Evolutionary conservation across 2,797 vertebrate genomes (phyloP).

Genomic region (Vireo griseus): DNA sequence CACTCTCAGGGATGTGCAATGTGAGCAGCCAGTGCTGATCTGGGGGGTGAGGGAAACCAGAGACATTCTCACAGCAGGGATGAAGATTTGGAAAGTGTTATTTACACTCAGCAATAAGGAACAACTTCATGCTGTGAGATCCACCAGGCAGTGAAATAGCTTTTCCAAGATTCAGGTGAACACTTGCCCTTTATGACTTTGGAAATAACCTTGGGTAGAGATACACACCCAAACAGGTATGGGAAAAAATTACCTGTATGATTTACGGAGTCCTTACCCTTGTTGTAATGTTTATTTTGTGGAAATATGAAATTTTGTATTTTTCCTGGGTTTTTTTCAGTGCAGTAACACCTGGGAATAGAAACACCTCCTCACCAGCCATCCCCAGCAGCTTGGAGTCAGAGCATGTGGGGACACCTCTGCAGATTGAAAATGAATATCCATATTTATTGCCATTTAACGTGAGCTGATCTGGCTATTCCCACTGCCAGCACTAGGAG

Average conservation of each 20-base stretch:
- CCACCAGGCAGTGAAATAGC: background rate
- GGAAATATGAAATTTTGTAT: background rate
- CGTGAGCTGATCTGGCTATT: background rate
- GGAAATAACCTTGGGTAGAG: background rate
- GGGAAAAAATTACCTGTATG: background rate
- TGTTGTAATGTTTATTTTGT: background rate
- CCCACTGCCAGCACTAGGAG: background rate
- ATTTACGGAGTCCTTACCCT: background rate
- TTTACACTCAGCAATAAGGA: background rate
- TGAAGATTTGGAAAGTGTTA: background rate
- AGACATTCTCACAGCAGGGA: background rate
- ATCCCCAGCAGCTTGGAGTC: background rate
- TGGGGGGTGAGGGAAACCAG: slow-evolving; percentile 1
- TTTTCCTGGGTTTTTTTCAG: background rate
- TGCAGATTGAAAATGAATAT: background rate
- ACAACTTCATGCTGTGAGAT: background rate
- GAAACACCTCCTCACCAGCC: background rate
- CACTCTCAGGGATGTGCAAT: background rate
- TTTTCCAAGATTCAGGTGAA: background rate
- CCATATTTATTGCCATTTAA: background rate
- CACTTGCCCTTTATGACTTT: background rate
- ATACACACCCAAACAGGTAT: background rate
- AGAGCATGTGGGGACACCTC: background rate
- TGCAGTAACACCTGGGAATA: background rate
- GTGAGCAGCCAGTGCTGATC: background rate